phyloP scores from a whole-genome alignment of 2,797 vertebrate species.

The Anguilla megastoma region DNA sequence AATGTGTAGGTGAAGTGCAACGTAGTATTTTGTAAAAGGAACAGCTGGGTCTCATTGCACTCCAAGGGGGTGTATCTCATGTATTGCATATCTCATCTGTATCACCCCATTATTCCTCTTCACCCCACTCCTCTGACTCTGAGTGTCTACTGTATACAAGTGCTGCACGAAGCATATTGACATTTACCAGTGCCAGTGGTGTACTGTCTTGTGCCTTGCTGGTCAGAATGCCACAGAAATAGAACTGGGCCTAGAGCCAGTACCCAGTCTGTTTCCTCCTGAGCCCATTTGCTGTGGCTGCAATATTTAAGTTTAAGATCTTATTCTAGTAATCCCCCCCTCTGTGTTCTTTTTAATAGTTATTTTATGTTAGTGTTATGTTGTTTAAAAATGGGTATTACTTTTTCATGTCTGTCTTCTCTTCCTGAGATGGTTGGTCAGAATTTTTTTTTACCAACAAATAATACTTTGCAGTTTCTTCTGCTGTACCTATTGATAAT shows the following conservation, averaged over 20 bases:
- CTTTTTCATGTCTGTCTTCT: neutral
- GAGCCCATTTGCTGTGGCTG: slow-evolving; percentile 22
- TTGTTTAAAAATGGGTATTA: neutral
- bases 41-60: neutral
- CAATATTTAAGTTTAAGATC: neutral
- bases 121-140: neutral
- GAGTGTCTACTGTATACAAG: slow-evolving; percentile 3
- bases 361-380: neutral
- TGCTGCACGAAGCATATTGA: slow-evolving; percentile 11
- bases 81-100: neutral
- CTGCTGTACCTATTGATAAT: neutral
- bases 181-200: slow-evolving; percentile 14
- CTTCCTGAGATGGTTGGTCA: neutral
- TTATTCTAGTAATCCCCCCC: neutral
- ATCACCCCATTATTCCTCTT: neutral
- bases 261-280: slow-evolving; percentile 14
- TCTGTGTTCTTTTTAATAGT: neutral
- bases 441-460: too few species aligned
- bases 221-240: neutral
- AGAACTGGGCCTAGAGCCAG: slow-evolving; percentile 25
- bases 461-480: neutral
- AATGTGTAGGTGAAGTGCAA: neutral
- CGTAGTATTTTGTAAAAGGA: neutral
- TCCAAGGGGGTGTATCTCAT: neutral
- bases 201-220: slow-evolving; percentile 18